Evolutionary conservation across 2,113 vertebrate species (phyloP).

Genomic region (Toxotes jaculatrix): DNA sequence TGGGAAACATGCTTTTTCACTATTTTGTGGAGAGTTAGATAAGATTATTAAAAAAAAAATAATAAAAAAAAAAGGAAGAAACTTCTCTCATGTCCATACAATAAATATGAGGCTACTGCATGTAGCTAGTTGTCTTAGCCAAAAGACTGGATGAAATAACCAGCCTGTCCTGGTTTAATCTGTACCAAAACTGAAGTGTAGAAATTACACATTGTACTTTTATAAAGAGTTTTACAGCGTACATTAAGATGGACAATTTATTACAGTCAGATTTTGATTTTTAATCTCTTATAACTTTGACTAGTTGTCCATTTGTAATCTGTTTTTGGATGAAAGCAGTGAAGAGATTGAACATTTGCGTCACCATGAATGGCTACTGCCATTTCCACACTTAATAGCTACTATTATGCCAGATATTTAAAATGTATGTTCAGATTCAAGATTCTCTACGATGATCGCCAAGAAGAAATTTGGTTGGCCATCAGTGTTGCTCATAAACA

Average conservation of each 20-base stretch:
- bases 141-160: neutral
- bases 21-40: neutral
- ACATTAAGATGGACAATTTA: no score
- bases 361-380: neutral
- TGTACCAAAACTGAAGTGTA: neutral
- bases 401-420: slow-evolving; percentile 2
- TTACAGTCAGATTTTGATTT: neutral
- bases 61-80: no score
- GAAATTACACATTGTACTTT: no score
- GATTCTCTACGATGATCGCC: neutral
- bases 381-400: neutral
- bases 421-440: neutral
- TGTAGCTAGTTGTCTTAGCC: neutral
- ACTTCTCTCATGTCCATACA: neutral
- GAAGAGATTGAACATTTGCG: no score
- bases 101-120: neutral
- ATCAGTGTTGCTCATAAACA: neutral
- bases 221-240: no score
- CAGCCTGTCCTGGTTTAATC: neutral
- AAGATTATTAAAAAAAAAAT: no score
- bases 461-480: neutral
- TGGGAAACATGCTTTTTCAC: neutral
- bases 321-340: neutral
- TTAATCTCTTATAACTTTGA: neutral
- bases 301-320: neutral